A percentile compares a stretch with the other conserved stretches of the same genome.
Evolutionary conservation across 2,888 invertebrate genomes (phyloP).

Genomic region (Andrena trimmerana): DNA sequence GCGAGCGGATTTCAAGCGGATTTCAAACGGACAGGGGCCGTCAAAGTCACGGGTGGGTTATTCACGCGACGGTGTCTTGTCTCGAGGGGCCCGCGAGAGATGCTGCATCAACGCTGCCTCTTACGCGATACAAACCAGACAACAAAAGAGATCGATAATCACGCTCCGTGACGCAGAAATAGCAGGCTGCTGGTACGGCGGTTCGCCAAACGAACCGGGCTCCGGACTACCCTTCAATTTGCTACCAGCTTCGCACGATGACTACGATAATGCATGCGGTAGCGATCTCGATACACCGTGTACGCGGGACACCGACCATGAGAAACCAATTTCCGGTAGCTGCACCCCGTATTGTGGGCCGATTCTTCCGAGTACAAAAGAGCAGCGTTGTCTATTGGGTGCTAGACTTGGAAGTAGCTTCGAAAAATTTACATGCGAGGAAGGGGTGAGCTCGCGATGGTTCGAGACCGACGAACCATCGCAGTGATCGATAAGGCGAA

Average conservation of each 20-base stretch:
- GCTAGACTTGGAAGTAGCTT: neutral
- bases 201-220: slow-evolving; percentile 18
- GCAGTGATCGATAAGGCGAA: neutral
- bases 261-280: slow-evolving; percentile 26
- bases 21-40: slow-evolving; percentile 5
- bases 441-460: no score
- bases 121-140: slow-evolving; percentile 34
- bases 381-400: neutral
- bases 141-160: slow-evolving; percentile 59
- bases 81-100: slow-evolving; percentile 7
- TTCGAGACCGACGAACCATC: no score
- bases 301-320: neutral
- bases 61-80: no score
- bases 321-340: slow-evolving; percentile 12
- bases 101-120: slow-evolving; percentile 18
- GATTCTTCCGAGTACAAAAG: neutral
- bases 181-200: slow-evolving; percentile 1
- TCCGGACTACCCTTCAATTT: slow-evolving; percentile 32
- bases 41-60: no score
- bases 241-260: slow-evolving; percentile 43
- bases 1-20: slow-evolving; percentile 34
- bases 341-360: neutral
- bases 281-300: neutral
- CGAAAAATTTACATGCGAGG: no score
- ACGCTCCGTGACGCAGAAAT: slow-evolving; percentile 51